These are phyloP conservation scores for Solenopsis invicta DNA, from an alignment of 1,140 invertebrate species.

Conservation along the genomic window DNA sequence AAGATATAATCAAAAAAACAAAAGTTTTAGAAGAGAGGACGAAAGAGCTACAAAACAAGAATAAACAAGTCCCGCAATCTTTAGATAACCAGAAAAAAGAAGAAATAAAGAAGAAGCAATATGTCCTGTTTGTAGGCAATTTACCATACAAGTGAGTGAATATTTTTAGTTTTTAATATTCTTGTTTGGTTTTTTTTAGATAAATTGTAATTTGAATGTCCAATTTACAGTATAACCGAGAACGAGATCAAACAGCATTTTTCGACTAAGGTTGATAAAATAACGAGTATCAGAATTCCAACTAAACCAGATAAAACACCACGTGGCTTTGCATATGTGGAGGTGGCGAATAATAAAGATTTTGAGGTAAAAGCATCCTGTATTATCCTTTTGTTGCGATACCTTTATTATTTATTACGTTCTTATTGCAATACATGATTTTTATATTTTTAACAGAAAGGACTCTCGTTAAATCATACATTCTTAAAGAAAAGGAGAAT, in stretches of 20 bases:
- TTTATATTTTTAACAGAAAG: constrained; percentile 85
- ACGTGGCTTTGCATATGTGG: constrained; percentile 86
- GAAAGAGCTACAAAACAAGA: neutral
- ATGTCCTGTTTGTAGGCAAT: constrained; percentile 87
- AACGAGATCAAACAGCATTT: constrained; percentile 86
- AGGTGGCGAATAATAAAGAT: constrained; percentile 82
- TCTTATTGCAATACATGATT: constrained; percentile 14
- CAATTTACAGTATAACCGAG: constrained; percentile 78
- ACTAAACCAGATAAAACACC: constrained; percentile 79
- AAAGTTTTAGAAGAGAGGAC: constrained; percentile 65
- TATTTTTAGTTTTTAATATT: constrained; percentile 60
- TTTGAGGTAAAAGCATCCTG: constrained; percentile 83
- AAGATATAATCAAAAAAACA: constrained; percentile 75
- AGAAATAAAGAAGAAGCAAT: constrained; percentile 86
- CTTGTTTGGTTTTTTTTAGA: neutral
- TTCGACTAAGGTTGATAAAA: constrained; percentile 81
- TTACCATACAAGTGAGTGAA: constrained; percentile 82
- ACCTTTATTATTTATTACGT: constrained; percentile 27
- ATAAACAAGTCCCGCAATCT: neutral
- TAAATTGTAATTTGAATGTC: constrained; percentile 6
- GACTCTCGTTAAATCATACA: constrained; percentile 85
- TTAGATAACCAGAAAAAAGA: constrained; percentile 70
- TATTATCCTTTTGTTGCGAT: constrained; percentile 36
- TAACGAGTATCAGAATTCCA: constrained; percentile 84
- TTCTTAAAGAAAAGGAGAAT: constrained; percentile 84